Conservation (phyloP, 2,888 invertebrate species). For the Drosophila subsilvestris region DNA sequence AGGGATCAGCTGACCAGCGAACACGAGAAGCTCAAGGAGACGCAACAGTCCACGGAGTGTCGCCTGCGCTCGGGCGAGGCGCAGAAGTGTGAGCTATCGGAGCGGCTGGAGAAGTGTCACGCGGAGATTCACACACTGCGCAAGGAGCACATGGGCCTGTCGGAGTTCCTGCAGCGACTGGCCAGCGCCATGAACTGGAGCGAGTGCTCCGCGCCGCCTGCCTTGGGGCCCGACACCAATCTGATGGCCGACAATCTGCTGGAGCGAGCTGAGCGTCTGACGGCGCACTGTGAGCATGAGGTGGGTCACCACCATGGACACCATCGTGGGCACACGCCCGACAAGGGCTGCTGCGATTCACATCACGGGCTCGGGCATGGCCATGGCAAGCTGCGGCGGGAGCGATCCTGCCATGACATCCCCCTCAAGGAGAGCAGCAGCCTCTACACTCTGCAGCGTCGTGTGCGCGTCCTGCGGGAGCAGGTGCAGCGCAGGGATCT, state of each 20-base stretch:
- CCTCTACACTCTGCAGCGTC: conserved; percentile 92
- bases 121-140: conserved; percentile 89
- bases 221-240: conserved; percentile 82
- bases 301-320: conserved; percentile 35
- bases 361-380: conserved; percentile 60
- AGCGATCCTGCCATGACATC: conserved; percentile 91
- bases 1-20: conserved; percentile 90
- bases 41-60: conserved; percentile 87
- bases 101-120: conserved; percentile 91
- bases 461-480: conserved; percentile 93
- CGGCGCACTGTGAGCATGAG: conserved; percentile 80
- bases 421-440: conserved; percentile 88
- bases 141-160: conserved; percentile 85
- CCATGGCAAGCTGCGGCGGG: conserved; percentile 89
- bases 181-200: conserved; percentile 89
- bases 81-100: conserved; percentile 90
- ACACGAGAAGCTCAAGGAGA: conserved; percentile 87
- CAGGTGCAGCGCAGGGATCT: conserved; percentile 96
- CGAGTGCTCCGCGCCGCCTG: conserved; percentile 83
- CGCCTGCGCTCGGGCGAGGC: conserved; percentile 86
- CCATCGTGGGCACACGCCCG: conserved; percentile 51
- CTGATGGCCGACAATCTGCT: conserved; percentile 90
- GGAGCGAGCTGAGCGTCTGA: conserved; percentile 91
- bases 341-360: conserved; percentile 68
- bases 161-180: conserved; percentile 92